Base-by-base conservation (phyloP, 2,888 invertebrate genomes). In the Synergus gifuensis region DNA sequence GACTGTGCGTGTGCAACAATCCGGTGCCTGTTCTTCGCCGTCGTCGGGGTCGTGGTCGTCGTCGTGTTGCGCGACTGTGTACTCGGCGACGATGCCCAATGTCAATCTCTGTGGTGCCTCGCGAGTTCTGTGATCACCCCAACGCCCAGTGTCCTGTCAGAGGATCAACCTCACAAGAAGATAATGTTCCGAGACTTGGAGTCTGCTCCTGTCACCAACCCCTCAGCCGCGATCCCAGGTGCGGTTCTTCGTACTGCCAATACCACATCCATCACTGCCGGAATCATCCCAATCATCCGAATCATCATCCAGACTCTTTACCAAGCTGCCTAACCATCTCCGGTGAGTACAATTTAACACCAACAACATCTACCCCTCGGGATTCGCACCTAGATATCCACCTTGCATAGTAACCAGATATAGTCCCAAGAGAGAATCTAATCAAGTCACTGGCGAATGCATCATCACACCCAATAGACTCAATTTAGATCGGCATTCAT, bases 41-140 rank as follows among this genome's bases (percentile, higher is more conserved):
- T 73, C 77, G 69, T 62, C 73, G 78, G 12, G 14, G 54, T 78
- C 76, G 83, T 66, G 58, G 79, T 42, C 77, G 28, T 11, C 49
- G 76, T 67, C 76, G 80, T 83, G 82, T 79, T 76, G 83, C 81
- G 80, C 79, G 67, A 81, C 46, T 79, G 46, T 67, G 76, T 79
- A 54, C 62, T 81, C 22, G 64, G 36, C 73, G 36, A 73, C 73
- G 54, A 73, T 73, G 54, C 54, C 54, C 73, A 18, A 73, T 73
- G 49, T 73, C 73, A 73, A 54, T 73, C 16, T 36, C 54, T 12
- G 28, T 49, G 28, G 73, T 73, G 73, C 36, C 54, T 36, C 73
- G 73, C 73, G 73, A 73, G 49, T 73, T 73, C 14, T 73, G 69
- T 69, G 69, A 69, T 69, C 69, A 49, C 1, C 36, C 49, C 73